Conservation (phyloP, 2,888 invertebrate species). For the Carcina quercana region DNA sequence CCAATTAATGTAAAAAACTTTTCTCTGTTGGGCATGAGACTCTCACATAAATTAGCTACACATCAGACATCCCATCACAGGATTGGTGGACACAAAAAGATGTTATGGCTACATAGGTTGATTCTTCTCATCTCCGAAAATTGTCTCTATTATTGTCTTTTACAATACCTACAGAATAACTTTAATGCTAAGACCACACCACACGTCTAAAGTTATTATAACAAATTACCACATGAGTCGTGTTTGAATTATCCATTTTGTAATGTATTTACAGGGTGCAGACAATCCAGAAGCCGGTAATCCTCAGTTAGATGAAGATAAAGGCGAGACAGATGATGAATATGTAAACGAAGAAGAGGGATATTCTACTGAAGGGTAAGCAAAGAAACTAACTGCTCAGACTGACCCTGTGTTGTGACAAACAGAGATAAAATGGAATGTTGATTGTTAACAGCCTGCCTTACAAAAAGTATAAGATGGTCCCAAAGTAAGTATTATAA, state of each 20-base stretch:
- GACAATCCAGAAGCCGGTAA: conserved; percentile 58
- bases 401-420: background rate
- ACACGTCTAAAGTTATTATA: no score
- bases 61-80: background rate
- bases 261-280: conserved; percentile 34
- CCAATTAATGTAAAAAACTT: background rate
- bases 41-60: background rate
- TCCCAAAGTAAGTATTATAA: conserved; percentile 51
- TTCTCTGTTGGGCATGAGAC: background rate
- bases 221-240: no score
- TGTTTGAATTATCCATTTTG: no score
- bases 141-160: no score
- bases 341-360: conserved; percentile 78
- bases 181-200: no score
- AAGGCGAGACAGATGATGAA: conserved; percentile 78
- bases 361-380: conserved; percentile 78
- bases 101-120: no score
- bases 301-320: conserved; percentile 68
- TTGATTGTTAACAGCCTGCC: conserved; percentile 40
- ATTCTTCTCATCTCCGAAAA: no score
- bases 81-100: no score
- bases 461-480: conserved; percentile 55
- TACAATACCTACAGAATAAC: no score
- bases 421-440: background rate
- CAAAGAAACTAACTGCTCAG: conserved; percentile 8